phyloP scores from a whole-genome alignment of 1,140 invertebrate genomes.

The Drosophila tristis region DNA sequence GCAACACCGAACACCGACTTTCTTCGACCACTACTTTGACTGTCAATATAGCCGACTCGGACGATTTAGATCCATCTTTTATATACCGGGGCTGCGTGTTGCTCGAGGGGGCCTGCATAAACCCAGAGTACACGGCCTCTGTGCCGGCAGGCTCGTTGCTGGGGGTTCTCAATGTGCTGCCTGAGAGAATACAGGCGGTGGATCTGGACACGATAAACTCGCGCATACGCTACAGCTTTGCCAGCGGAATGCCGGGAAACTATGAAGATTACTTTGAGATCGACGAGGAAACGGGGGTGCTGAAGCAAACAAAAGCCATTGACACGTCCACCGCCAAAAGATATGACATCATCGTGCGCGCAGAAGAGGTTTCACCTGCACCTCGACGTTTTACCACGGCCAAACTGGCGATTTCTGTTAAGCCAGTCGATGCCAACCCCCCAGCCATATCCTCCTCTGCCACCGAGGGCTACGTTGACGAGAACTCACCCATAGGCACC shows the following conservation, averaged over 20 bases:
- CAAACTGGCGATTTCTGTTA: conserved; percentile 91
- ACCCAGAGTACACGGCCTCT: conserved; percentile 91
- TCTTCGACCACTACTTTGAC: conserved; percentile 93
- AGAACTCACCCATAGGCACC: conserved; percentile 93
- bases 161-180: conserved; percentile 92
- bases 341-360: conserved; percentile 90
- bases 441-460: conserved; percentile 90
- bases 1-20: conserved; percentile 89
- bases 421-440: conserved; percentile 93
- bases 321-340: conserved; percentile 89
- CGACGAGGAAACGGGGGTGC: conserved; percentile 90
- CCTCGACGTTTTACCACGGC: conserved; percentile 91
- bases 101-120: conserved; percentile 91
- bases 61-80: conserved; percentile 95
- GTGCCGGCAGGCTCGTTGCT: conserved; percentile 92
- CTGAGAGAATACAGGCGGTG: conserved; percentile 94
- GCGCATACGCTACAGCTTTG: conserved; percentile 91
- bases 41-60: conserved; percentile 93
- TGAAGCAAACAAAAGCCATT: conserved; percentile 91
- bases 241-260: conserved; percentile 90
- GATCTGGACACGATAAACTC: conserved; percentile 95
- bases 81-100: conserved; percentile 92
- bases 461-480: conserved; percentile 91
- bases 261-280: conserved; percentile 94
- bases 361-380: conserved; percentile 91